Evolutionary conservation across 2,888 invertebrate genomes (phyloP).

Genomic region (Dynastes maya): DNA sequence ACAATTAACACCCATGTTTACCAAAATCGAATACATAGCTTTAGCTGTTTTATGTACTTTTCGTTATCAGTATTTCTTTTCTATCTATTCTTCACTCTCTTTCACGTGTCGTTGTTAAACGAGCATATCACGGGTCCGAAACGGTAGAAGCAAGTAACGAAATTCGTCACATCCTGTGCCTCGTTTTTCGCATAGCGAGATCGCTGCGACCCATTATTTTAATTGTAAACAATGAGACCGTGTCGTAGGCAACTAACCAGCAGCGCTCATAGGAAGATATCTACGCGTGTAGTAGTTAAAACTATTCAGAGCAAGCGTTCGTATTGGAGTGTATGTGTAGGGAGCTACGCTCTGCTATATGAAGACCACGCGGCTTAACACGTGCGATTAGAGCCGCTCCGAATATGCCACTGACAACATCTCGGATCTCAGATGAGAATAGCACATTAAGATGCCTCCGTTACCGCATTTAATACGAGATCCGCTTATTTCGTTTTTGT

Average conservation of each 20-base stretch:
- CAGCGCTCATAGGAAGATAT: conserved; percentile 6
- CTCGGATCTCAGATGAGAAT: conserved; percentile 57
- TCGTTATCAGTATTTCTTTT: not conserved
- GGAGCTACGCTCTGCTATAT: conserved; percentile 6
- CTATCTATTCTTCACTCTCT: too few relatives aligned
- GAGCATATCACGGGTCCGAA: not conserved
- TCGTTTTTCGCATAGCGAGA: conserved; percentile 42
- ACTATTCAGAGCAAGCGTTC: not conserved
- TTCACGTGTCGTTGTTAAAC: too few relatives aligned
- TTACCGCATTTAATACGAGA: conserved; percentile 56
- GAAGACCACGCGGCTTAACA: conserved; percentile 48
- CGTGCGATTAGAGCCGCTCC: conserved; percentile 46
- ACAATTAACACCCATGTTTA: conserved; percentile 27
- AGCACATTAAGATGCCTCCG: conserved; percentile 57
- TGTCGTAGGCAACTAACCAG: conserved; percentile 22
- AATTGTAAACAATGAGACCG: conserved; percentile 47
- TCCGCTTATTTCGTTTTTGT: conserved; percentile 44
- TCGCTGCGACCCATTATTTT: conserved; percentile 45
- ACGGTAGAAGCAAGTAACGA: conserved; percentile 19
- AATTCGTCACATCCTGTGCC: conserved; percentile 50
- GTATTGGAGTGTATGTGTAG: not conserved
- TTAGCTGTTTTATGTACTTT: not conserved
- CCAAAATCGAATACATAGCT: conserved; percentile 6
- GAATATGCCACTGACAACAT: conserved; percentile 48
- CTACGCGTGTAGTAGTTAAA: too few relatives aligned